Base-by-base conservation (phyloP, 2,888 invertebrate genomes). In the Artemia sp. region DNA sequence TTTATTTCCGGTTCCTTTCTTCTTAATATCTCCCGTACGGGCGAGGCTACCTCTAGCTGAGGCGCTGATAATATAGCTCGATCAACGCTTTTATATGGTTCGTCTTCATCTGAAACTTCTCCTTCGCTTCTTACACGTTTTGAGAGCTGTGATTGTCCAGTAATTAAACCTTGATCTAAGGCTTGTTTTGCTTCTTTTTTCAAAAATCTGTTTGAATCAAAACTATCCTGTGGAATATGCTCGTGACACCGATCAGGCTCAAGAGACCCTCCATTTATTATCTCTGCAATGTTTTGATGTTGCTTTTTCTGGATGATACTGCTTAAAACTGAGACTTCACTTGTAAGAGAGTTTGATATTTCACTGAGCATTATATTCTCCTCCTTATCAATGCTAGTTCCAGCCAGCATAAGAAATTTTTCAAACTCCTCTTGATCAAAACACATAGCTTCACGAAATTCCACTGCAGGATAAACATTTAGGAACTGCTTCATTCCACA, bases 51-150 rank as follows among this genome's bases (percentile, higher is more conserved):
- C 10, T 24, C 8, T 24, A 58, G n/a, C 9, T n/a, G n/a, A 8
- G 64, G 64, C 1, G 64, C n/a, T 19, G 14, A n/a, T 58, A 58
- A n/a, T 10, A 12, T 19, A 24, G 64, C 14, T 58, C 64, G n/a
- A 19, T 58, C 24, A n/a, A 24, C 14, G 8, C 8, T 58, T 24
- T 58, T 58, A 24, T 58, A 58, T 8, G 11, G 11, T 24, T 58
- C 64, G 10, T 58, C 64, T 24, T 58, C 64, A 10, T 58, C 64
- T 19, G 14, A 19, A 24, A 24, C 64, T 58, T 58, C 64, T 19
- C 64, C 64, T 58, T 58, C 64, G 64, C 64, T 58, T 24, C 24
- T 58, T n/a, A 19, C 64, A 19, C 14, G n/a, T 58, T 10, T 58
- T 24, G 9, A 24, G 64, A 24, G n/a, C 11, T 8, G 64, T 19